Evolutionary conservation across 2,888 invertebrate species (phyloP), one percentile per base, ranked within the genome.

Genomic region (Macrosiphum euphorbiae): DNA sequence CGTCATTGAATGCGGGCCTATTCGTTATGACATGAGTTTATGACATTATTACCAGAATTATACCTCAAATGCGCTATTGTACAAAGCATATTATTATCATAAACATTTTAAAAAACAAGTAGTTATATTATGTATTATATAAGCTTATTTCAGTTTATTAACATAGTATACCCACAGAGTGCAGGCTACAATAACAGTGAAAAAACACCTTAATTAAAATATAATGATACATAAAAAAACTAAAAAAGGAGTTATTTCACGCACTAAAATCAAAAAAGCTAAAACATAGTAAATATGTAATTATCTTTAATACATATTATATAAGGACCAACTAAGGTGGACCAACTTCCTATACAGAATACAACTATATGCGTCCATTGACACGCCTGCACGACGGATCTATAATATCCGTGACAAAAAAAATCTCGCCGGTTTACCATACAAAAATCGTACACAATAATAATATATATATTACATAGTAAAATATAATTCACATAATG

Each of bases 401-500:
- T 24, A 67, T 88, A 92, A 87, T 67, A 50, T 87, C 87, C 92
- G 67, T 92, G 20, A 87, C 61, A 87, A 91, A 84, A 91, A 26
- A 58, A 11, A 58, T n/a, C n/a, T 41, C 35, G 26, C 16, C 16
- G n/a, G 44, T n/a, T 10, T 26, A 92, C 28, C 20, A 47, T 41
- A 91, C 44, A 88, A 92, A 50, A 90, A 84, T 85, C 47, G 61
- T 52, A 92, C 28, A 84, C 47, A 93, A 58, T 78, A 35, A 78
- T 78, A 78, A 89, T 58, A 55, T 4, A n/a, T 52, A 52, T 52
- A 52, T 11, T 52, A 28, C 24, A n/a, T 85, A 93, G 86, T 90
- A 85, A 86, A 89, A 90, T 35, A 84, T 84, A 92, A 92, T 93
- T 92, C 92, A 78, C 35, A 86, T 94, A 90, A 94, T 94, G 86